A percentile compares a stretch with the other conserved stretches of the same genome.
These are phyloP conservation scores for Trogon melanurus DNA, from an alignment of 2,113 vertebrate species.

Conservation along the genomic window DNA sequence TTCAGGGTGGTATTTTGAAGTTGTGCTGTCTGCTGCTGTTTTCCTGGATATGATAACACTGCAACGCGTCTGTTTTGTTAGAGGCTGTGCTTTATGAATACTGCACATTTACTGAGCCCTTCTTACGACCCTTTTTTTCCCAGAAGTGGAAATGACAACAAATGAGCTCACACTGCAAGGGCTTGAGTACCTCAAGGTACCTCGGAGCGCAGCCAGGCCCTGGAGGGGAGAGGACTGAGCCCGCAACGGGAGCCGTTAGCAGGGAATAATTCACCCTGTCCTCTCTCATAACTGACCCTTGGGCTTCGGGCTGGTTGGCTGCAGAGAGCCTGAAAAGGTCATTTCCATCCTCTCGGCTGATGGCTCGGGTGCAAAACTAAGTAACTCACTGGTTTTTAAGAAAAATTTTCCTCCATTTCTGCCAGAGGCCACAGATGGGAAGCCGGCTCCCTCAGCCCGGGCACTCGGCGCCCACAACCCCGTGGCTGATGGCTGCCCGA, in stretches of 20 bases:
- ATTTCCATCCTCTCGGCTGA: background rate
- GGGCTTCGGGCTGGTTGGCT: background rate
- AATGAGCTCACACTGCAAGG: constrained; percentile 21
- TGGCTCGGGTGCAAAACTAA: background rate
- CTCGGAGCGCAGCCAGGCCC: background rate
- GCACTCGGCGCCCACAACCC: rapidly evolving
- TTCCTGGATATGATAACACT: constrained; percentile 35
- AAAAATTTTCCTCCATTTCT: background rate
- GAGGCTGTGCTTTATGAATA: background rate
- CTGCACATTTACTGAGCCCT: constrained; percentile 2
- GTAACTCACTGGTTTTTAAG: background rate
- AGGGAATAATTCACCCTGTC: background rate
- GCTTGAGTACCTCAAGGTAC: background rate
- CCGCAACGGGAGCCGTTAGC: background rate
- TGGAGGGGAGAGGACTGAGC: rapidly evolving
- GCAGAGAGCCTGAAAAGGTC: background rate
- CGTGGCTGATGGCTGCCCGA: rapidly evolving
- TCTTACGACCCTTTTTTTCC: background rate
- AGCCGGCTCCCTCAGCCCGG: rapidly evolving
- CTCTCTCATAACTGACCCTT: background rate
- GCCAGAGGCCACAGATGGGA: rapidly evolving
- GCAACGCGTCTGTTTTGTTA: background rate
- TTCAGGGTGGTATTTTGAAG: constrained; percentile 40
- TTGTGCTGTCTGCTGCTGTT: background rate
- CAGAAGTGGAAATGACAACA: constrained; percentile 54